Evolutionary conservation across 2,797 vertebrate species (phyloP).

Genomic region (Enteromius treurensis): DNA sequence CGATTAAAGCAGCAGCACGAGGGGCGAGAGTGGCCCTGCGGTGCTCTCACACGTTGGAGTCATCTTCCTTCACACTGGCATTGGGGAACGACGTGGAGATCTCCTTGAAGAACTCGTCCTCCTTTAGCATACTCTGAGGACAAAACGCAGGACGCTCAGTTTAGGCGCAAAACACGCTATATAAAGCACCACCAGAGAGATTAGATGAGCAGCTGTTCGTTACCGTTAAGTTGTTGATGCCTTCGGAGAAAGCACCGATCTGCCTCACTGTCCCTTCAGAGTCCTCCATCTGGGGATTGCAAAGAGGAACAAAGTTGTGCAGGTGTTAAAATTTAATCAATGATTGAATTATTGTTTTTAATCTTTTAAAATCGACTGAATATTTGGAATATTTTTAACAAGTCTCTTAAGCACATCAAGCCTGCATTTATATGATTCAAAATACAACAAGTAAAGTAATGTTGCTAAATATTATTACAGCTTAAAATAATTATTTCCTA

Average conservation of each 20-base stretch:
- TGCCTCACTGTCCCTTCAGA: slow-evolving; percentile 98
- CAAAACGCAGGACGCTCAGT: not conserved
- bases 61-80: slow-evolving; percentile 89
- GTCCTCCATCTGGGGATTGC: slow-evolving; percentile 91
- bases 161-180: not conserved
- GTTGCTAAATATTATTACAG: not conserved
- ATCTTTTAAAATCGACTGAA: not conserved
- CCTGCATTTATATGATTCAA: not conserved
- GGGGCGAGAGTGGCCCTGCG: slow-evolving; percentile 39
- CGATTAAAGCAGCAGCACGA: slow-evolving; percentile 70
- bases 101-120: slow-evolving; percentile 95
- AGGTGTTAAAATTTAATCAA: not conserved
- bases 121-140: slow-evolving; percentile 94
- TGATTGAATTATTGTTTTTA: not conserved
- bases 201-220: slow-evolving; percentile 54
- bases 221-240: slow-evolving; percentile 98
- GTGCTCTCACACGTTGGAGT: slow-evolving; percentile 86
- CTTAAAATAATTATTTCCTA: not conserved
- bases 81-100: slow-evolving; percentile 84
- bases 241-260: slow-evolving; percentile 97
- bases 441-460: not conserved
- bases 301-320: not conserved
- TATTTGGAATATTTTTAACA: too few species aligned
- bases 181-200: not conserved
- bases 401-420: not conserved